These are phyloP conservation scores for Corythoichthys intestinalis DNA, from an alignment of 2,113 vertebrate genomes.

Conservation along the genomic window DNA sequence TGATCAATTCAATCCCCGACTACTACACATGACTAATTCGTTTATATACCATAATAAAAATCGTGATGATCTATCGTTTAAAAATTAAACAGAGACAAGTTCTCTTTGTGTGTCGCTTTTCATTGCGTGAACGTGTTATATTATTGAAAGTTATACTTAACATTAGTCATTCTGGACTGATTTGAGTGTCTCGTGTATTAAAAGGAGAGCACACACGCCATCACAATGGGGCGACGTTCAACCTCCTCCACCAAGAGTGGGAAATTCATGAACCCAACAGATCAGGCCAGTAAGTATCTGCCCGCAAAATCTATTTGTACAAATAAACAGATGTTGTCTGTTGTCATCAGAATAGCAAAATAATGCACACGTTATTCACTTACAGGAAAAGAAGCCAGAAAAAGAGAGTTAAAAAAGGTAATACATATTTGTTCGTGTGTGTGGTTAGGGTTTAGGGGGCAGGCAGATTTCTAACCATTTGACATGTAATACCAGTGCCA, in stretches of 20 bases:
- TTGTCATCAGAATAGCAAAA: not conserved
- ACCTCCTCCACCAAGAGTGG: constrained; percentile 99
- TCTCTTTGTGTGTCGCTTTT: not conserved
- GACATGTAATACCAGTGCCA: not conserved
- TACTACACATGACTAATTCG: not conserved
- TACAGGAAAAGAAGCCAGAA: constrained; percentile 97
- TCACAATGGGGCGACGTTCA: constrained; percentile 92
- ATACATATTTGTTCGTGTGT: not conserved
- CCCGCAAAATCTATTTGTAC: not conserved
- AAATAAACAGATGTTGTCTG: not conserved
- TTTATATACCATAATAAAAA: not conserved
- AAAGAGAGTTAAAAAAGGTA: constrained; percentile 98
- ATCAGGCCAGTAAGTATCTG: constrained; percentile 90
- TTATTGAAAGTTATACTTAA: not conserved
- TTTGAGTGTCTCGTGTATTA: constrained; percentile 28
- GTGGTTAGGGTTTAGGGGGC: too few species aligned
- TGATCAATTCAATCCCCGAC: not conserved
- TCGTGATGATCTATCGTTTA: not conserved
- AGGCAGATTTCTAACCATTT: not conserved
- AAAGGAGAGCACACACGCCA: constrained; percentile 37
- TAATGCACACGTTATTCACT: not conserved
- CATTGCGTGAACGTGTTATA: not conserved
- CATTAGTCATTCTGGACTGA: not conserved
- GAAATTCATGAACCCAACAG: constrained; percentile 99
- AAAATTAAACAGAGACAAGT: not conserved